A percentile compares a stretch with the other conserved stretches of the same genome.
phyloP scores from a whole-genome alignment of 2,888 invertebrate genomes.

The Xanthorhoe spadicearia region DNA sequence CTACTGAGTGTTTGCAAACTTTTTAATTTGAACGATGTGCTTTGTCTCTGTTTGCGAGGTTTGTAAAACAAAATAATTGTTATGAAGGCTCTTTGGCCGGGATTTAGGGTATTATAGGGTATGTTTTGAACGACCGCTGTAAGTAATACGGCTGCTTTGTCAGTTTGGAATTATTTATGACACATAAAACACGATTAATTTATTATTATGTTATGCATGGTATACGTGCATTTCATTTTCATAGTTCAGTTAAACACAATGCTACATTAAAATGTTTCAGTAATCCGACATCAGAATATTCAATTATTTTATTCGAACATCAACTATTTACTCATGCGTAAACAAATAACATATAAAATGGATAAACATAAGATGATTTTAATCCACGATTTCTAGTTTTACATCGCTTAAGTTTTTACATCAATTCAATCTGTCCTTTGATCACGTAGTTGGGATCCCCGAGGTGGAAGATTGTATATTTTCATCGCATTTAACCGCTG shows the following conservation, averaged over 20 bases:
- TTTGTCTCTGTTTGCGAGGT: slow-evolving; percentile 29
- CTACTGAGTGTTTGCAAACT: slow-evolving; percentile 56
- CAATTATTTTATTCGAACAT: neutral
- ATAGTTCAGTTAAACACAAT: neutral
- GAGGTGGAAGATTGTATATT: slow-evolving; percentile 30
- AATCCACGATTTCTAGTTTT: slow-evolving; percentile 8
- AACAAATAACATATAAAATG: neutral
- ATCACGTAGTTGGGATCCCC: slow-evolving; percentile 28
- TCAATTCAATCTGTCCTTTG: slow-evolving; percentile 22
- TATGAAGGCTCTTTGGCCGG: slow-evolving; percentile 23
- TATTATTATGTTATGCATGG: neutral
- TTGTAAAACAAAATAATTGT: slow-evolving; percentile 25
- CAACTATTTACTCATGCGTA: neutral
- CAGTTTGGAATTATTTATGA: slow-evolving; percentile 1
- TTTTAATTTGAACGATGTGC: slow-evolving; percentile 45
- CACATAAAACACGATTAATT: neutral
- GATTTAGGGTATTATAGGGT: slow-evolving; percentile 27
- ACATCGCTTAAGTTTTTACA: neutral
- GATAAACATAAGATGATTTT: neutral
- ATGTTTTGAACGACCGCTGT: slow-evolving; percentile 25
- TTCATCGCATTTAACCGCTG: slow-evolving; percentile 23
- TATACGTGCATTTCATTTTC: neutral
- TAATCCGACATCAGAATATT: neutral
- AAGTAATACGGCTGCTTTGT: slow-evolving; percentile 24
- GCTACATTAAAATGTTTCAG: neutral